A percentile compares a stretch with the other conserved stretches of the same genome.
Conservation (phyloP, 2,888 invertebrate genomes). For the Drosophila stalkeri region DNA sequence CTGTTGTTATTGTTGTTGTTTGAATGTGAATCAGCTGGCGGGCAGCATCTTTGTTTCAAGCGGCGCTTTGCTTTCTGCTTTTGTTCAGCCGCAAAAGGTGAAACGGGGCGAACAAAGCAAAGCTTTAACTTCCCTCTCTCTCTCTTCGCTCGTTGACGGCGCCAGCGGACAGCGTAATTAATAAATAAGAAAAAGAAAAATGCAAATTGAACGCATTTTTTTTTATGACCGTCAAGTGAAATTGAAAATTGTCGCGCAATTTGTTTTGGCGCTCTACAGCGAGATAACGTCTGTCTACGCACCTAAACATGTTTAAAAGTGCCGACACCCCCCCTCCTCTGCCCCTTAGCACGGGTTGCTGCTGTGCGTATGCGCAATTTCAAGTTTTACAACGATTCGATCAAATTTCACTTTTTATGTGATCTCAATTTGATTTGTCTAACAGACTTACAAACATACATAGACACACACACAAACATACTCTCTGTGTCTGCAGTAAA, state of each 20-base stretch:
- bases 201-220: slow-evolving; percentile 54
- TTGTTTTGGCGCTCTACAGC: slow-evolving; percentile 41
- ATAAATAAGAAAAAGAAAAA: slow-evolving; percentile 35
- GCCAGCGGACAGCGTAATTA: slow-evolving; percentile 24
- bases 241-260: slow-evolving; percentile 67
- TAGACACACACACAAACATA: neutral
- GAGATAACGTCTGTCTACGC: slow-evolving; percentile 64
- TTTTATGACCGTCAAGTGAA: slow-evolving; percentile 41
- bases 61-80: slow-evolving; percentile 40
- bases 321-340: neutral
- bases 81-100: slow-evolving; percentile 52
- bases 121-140: slow-evolving; percentile 20
- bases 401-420: slow-evolving; percentile 70
- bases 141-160: neutral
- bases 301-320: slow-evolving; percentile 52
- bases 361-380: slow-evolving; percentile 38
- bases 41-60: slow-evolving; percentile 51
- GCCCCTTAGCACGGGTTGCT: neutral
- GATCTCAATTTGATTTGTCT: slow-evolving; percentile 46
- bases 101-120: slow-evolving; percentile 36
- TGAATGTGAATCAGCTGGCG: slow-evolving; percentile 50
- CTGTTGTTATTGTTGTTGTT: slow-evolving; percentile 24
- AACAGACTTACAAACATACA: neutral
- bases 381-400: slow-evolving; percentile 62
- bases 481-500: neutral